phyloP scores from a whole-genome alignment of 2,888 invertebrate species.

The Dicyrtomina minuta region DNA sequence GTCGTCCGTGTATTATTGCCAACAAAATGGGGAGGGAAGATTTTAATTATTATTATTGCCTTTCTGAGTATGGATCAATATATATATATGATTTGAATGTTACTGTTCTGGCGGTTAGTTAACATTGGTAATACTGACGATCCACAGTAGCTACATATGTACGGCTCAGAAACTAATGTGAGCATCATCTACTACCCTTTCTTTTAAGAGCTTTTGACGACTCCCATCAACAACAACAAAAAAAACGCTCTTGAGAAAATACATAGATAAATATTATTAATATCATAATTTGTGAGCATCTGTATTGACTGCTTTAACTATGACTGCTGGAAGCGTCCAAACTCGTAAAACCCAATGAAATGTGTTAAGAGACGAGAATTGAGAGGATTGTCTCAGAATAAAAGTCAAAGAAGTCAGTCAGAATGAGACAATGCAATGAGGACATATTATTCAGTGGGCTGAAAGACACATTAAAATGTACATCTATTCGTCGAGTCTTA shows the following conservation, averaged over 20 bases:
- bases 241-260: not conserved
- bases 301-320: too few species aligned
- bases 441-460: not conserved
- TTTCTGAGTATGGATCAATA: constrained; percentile 2
- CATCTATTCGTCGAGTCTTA: too few species aligned
- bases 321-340: too few species aligned
- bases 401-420: not conserved
- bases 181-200: not conserved
- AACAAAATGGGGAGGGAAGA: constrained; percentile 21
- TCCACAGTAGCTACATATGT: too few species aligned
- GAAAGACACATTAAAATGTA: not conserved
- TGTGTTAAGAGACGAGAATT: too few species aligned
- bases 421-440: not conserved
- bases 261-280: too few species aligned
- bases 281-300: too few species aligned
- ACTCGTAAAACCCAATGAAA: too few species aligned
- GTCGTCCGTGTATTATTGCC: constrained; percentile 1
- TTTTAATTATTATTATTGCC: not conserved
- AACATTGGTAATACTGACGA: too few species aligned
- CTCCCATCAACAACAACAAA: too few species aligned
- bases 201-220: not conserved
- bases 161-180: too few species aligned
- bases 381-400: not conserved
- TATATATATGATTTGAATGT: constrained; percentile 13
- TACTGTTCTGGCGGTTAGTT: too few species aligned